Percentiles rank a stretch among this genome's conserved stretches.
Conservation (phyloP, 2,113 vertebrate species). For the Pollachius pollachius region DNA sequence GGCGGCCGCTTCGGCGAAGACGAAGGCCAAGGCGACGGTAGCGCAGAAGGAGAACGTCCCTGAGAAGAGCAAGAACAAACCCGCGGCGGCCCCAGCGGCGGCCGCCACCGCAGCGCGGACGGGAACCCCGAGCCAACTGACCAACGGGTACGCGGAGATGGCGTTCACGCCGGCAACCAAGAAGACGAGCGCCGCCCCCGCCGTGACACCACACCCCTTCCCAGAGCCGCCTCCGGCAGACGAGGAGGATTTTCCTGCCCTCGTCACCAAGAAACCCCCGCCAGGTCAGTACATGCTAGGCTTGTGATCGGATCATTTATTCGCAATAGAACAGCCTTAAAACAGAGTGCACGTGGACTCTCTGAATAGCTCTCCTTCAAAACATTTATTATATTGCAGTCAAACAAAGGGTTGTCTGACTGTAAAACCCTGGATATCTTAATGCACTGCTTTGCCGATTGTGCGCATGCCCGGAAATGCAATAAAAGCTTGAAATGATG, state of each 20-base stretch:
- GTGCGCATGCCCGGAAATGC: too few relatives aligned
- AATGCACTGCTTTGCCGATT: too few relatives aligned
- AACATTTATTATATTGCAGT: not conserved
- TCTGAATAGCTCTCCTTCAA: not conserved
- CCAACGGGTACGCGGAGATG: slow-evolving; percentile 81
- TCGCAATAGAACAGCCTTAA: too few relatives aligned
- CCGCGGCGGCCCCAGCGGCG: slow-evolving; percentile 1
- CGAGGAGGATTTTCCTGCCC: slow-evolving; percentile 92
- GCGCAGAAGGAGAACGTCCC: slow-evolving; percentile 71
- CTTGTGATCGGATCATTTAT: not conserved
- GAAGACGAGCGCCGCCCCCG: slow-evolving; percentile 72
- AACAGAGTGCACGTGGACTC: too few relatives aligned
- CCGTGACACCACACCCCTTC: slow-evolving; percentile 50
- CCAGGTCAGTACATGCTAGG: slow-evolving; percentile 78
- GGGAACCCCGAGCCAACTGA: slow-evolving; percentile 43
- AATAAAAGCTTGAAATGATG: too few relatives aligned
- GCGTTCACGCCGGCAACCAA: slow-evolving; percentile 22
- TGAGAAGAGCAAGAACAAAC: slow-evolving; percentile 67
- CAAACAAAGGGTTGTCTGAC: not conserved
- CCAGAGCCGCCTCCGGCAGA: slow-evolving; percentile 66
- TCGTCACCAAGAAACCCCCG: slow-evolving; percentile 85
- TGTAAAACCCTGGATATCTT: too few relatives aligned
- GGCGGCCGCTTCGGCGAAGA: not conserved
- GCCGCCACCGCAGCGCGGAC: not conserved
- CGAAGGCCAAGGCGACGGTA: not conserved